These are phyloP conservation scores for Tortrix viridana DNA, from an alignment of 2,888 invertebrate genomes.

Conservation along the genomic window DNA sequence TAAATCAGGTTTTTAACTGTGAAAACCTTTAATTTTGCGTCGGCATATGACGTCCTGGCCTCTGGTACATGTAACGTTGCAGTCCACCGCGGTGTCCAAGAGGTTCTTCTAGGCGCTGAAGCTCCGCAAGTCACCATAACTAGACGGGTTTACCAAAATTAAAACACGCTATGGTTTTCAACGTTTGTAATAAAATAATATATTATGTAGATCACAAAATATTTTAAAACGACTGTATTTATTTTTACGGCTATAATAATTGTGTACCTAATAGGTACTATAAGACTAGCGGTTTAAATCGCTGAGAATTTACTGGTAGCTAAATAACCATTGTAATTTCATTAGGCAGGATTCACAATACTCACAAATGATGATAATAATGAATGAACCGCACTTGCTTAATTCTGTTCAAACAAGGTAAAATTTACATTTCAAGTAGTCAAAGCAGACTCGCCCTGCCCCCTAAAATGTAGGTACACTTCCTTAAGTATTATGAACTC, in stretches of 20 bases:
- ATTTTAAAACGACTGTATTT: slow-evolving; percentile 23
- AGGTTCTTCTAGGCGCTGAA: not conserved
- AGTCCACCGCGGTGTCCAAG: not conserved
- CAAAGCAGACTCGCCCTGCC: too few species aligned
- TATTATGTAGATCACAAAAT: slow-evolving; percentile 37
- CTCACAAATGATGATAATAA: not conserved
- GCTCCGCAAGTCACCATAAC: not conserved
- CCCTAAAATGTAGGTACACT: too few species aligned
- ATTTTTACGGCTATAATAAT: slow-evolving; percentile 17
- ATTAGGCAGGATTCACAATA: not conserved
- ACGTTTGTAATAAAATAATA: slow-evolving; percentile 38
- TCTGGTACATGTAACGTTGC: not conserved
- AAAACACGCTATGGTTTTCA: slow-evolving; percentile 22
- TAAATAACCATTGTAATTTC: slow-evolving; percentile 4
- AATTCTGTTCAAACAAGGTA: too few species aligned
- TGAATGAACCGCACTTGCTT: too few species aligned
- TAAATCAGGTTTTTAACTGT: too few species aligned
- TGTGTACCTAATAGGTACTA: slow-evolving; percentile 13
- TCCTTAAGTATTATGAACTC: too few species aligned
- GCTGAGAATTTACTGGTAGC: slow-evolving; percentile 22
- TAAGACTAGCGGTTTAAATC: slow-evolving; percentile 23
- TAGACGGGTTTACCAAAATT: not conserved
- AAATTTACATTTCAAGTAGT: too few species aligned
- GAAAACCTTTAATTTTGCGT: too few species aligned
- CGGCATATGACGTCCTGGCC: too few species aligned